Conservation (phyloP, 2,888 invertebrate species). For the Lypha dubia region DNA sequence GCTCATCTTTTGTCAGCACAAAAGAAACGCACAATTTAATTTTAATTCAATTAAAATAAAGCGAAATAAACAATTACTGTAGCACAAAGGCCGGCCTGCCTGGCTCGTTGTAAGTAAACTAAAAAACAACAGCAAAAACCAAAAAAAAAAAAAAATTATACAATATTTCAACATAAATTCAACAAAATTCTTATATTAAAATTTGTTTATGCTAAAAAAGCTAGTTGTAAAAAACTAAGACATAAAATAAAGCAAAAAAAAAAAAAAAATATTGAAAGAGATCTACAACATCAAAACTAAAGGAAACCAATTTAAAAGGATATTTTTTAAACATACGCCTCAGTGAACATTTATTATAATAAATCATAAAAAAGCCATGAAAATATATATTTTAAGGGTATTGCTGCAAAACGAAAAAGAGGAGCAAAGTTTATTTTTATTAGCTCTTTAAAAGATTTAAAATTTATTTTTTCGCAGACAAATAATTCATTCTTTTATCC, state of each 20-base stretch:
- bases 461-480: background rate
- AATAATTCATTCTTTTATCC: too few relatives aligned
- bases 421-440: background rate
- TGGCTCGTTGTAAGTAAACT: background rate
- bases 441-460: background rate
- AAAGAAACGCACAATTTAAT: background rate
- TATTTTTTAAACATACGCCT: conserved; percentile 42
- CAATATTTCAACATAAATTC: background rate
- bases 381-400: background rate
- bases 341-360: conserved; percentile 51
- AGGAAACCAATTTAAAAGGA: conserved; percentile 19
- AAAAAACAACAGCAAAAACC: background rate
- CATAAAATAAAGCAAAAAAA: too few relatives aligned
- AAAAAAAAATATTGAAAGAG: background rate
- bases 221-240: conserved; percentile 5
- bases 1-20: background rate
- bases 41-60: conserved; percentile 34
- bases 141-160: background rate
- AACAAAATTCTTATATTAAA: background rate
- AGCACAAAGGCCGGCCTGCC: background rate
- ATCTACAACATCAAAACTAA: background rate
- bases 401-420: too few relatives aligned
- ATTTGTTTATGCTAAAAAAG: conserved; percentile 3
- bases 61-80: background rate
- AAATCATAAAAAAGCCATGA: conserved; percentile 1